Base-by-base conservation (phyloP, 2,113 vertebrate species). In the Conger conger region DNA sequence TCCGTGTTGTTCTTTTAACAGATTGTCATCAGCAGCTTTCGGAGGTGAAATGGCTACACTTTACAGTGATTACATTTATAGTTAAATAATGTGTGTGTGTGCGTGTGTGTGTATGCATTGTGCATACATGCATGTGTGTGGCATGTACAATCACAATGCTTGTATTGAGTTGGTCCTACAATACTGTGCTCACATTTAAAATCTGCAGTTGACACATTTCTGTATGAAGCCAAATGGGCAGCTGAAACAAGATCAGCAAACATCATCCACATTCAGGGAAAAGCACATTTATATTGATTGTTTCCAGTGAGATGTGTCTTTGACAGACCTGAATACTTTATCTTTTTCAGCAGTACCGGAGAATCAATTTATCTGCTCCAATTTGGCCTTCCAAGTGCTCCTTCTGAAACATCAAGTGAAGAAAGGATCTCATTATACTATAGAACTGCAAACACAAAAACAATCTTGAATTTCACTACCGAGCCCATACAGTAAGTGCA, bases 251-350 rank as follows among this genome's bases (percentile, higher is more conserved):
- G 87, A 92, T 88, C 88, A 83, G 88, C 83, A 87, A 35, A 85
- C 86, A 83, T 84, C 80, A 87, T 84, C 77, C 81, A 18, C 79
- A 80, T 73, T 73, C 16, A 63, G 82, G 82, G 38, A 86, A 37
- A 93, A 93, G 84, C 76, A n/a, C 84, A 90, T 93, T 93, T 92
- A 80, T 73, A 93, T 88, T 82, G 92, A 92, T 90, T 85, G 86
- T 88, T 92, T 86, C 88, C 82, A 82, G 6, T 45, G 73, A 82
- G 79, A 81, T 78, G 82, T 83, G 79, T 84, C 84, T 60, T 18
- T 83, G 81, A 89, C 87, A 80, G 83, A 88, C 88, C 87, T 87
- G 87, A 87, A 91, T 91, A 81, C 86, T 16, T n/a, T 76, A 37
- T 68, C 88, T 89, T 85, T 90, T 84, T 91, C 88, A 87, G 27